Evolutionary conservation across 2,888 invertebrate species (phyloP), one percentile per base, ranked within the genome.

Genomic region (Oscheius onirici): DNA sequence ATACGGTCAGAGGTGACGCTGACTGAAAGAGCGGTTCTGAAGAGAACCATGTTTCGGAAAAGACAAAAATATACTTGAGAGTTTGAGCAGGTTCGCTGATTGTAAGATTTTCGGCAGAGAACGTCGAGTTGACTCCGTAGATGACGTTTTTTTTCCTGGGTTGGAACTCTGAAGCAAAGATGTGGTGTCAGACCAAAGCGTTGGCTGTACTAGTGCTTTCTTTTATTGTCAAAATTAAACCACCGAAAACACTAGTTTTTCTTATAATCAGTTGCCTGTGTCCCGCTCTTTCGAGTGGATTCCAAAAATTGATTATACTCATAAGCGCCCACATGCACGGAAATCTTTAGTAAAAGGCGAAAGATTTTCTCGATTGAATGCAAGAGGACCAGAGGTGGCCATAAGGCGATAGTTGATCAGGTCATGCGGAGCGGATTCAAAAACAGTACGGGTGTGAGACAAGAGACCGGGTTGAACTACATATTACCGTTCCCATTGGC

Each of bases 201-300:
- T n/a, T n/a, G n/a, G n/a, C n/a, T n/a, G n/a, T n/a, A n/a, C n/a
- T n/a, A n/a, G n/a, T n/a, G n/a, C n/a, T n/a, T n/a, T n/a, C n/a
- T n/a, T n/a, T n/a, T n/a, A n/a, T n/a, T n/a, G n/a, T n/a, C n/a
- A n/a, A n/a, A n/a, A n/a, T n/a, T n/a, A n/a, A 97, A 97, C 90
- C 99, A 99, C 89, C 95, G 95, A 89, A 96, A 96, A 89, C 96
- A 97, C 89, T 91, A 94, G 97, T 97, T 66, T 22, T 0, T n/a
- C n/a, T 34, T 24, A 26, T n/a, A n/a, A n/a, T n/a, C n/a, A n/a
- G n/a, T n/a, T 52, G 1, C 34, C 8, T 34, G 34, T 34, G 20
- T 55, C n/a, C 15, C 40, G 8, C 34, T 34, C 34, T 34, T 34
- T 34, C 34, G 34, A 34, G 34, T 3, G 26, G 13, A 20, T 15